Evolutionary conservation across 2,888 invertebrate species (phyloP), one percentile per base, ranked within the genome.

Genomic region (Caenorhabditis afra): DNA sequence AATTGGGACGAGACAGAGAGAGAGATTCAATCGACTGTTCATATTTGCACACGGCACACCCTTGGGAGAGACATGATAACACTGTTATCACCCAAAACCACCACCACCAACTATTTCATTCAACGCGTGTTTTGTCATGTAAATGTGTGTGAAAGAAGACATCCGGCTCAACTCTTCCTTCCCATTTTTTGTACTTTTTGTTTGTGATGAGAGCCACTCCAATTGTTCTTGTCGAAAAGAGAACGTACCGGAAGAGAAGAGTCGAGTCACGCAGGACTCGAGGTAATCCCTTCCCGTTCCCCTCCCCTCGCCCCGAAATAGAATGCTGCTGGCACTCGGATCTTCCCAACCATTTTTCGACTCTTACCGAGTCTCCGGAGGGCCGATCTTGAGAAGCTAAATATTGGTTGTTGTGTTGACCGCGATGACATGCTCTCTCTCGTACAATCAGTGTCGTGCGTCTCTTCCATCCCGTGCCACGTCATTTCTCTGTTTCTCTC

Each of bases 201-300:
- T 66, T 59, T 61, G 59, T 53, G 52, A 68, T 68, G n/a, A n/a
- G n/a, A n/a, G n/a, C 41, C 68, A 68, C 68, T 68, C 68, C 68
- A 53, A 53, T 68, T 68, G 59, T 68, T 61, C 58, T 49, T 7
- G 3, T 29, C 29, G 29, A n/a, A n/a, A 39, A 18, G 20, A 39
- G 39, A 37, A 20, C 58, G 41, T 58, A 29, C 47, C 22, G 14
- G 14, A 55, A 53, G 20, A 12, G 14, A 55, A 53, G 20, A 22
- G 62, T 29, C 55, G 53, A 67, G 67, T 67, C 67, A 67, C 67
- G 67, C 47, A 20, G 68, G 50, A 59, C 58, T n/a, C n/a, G n/a
- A 67, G 67, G 67, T 67, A 58, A 67, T 66, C 66, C 66, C 12
- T 18, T 49, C 20, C 22, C 16, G 7, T 8, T 10, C 22, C 20